phyloP scores from a whole-genome alignment of 2,888 invertebrate species.

The Agriopis leucophaearia region DNA sequence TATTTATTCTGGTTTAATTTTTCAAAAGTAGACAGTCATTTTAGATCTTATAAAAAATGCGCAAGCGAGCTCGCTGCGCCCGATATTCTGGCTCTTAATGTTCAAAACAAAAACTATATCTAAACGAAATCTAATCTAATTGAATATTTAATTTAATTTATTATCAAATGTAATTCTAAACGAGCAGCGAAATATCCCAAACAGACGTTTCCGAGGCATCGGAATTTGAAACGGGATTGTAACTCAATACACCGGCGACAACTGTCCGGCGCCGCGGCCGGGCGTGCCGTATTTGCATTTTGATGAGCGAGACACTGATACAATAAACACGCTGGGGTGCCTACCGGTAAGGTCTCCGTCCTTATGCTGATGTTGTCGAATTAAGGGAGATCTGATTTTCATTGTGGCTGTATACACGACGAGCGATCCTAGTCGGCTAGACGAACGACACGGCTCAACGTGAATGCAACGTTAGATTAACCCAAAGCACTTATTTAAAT shows the following conservation, averaged over 20 bases:
- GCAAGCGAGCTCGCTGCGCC: too few species aligned
- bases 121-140: too few species aligned
- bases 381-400: conserved; percentile 19
- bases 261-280: conserved; percentile 73
- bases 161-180: neutral
- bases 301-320: conserved; percentile 85
- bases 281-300: conserved; percentile 83
- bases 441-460: too few species aligned
- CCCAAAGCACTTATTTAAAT: too few species aligned
- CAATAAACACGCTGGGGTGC: conserved; percentile 77
- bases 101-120: too few species aligned
- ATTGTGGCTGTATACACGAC: neutral
- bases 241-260: conserved; percentile 79
- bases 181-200: conserved; percentile 8
- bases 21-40: too few species aligned
- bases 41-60: too few species aligned
- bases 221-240: conserved; percentile 55
- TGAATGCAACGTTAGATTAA: too few species aligned
- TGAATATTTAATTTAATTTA: too few species aligned
- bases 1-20: too few species aligned
- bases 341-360: conserved; percentile 56
- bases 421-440: neutral
- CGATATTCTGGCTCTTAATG: too few species aligned
- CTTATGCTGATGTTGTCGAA: conserved; percentile 24
- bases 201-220: conserved; percentile 7